Conservation (phyloP, 2,888 invertebrate species). For the Chrysina gloriosa region DNA sequence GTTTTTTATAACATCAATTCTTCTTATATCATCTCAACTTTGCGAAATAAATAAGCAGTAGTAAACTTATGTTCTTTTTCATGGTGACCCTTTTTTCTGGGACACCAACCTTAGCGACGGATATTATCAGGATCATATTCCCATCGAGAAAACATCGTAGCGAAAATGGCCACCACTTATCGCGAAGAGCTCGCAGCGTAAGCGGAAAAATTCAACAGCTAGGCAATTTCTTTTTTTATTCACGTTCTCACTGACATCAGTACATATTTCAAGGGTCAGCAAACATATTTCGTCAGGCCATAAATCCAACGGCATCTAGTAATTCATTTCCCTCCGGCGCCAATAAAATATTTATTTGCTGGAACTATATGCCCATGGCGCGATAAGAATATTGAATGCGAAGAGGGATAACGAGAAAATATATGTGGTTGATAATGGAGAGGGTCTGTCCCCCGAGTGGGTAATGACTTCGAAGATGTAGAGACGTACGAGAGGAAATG, state of each 20-base stretch:
- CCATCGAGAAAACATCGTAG: too few species aligned
- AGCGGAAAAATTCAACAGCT: slow-evolving; percentile 2
- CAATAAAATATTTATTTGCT: slow-evolving; percentile 37
- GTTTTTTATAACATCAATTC: too few species aligned
- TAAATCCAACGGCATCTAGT: slow-evolving; percentile 28
- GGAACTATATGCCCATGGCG: slow-evolving; percentile 24
- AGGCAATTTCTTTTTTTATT: slow-evolving; percentile 5
- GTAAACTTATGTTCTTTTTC: too few species aligned
- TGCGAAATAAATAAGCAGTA: too few species aligned
- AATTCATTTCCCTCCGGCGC: slow-evolving; percentile 29
- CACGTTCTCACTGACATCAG: background rate
- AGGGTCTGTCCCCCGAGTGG: slow-evolving; percentile 21
- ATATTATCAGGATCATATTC: too few species aligned
- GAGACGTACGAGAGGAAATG: slow-evolving; percentile 21
- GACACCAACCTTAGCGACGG: too few species aligned
- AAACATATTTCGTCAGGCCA: slow-evolving; percentile 29
- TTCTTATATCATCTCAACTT: too few species aligned
- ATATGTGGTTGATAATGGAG: slow-evolving; percentile 27
- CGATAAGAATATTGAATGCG: slow-evolving; percentile 35
- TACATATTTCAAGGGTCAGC: slow-evolving; percentile 16
- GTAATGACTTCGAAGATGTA: slow-evolving; percentile 28
- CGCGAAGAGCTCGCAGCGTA: background rate
- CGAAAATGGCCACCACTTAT: background rate
- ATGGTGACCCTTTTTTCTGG: too few species aligned
- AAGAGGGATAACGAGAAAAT: slow-evolving; percentile 21